These are phyloP conservation scores for Gadopsis marmoratus DNA, from an alignment of 2,797 vertebrate genomes.

Conservation along the genomic window DNA sequence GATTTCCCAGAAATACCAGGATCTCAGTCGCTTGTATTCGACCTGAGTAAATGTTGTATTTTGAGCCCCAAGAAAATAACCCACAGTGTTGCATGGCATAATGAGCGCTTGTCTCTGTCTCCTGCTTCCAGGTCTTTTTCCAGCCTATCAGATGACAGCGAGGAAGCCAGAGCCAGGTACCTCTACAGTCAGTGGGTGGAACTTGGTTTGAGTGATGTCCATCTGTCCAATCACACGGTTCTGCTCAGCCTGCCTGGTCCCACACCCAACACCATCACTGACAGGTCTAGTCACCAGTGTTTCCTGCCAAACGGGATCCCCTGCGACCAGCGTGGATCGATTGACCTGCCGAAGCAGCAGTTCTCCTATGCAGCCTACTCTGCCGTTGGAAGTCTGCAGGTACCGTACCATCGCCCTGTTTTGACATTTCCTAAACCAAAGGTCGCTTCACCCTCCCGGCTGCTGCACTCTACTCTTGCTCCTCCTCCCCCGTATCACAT, in stretches of 20 bases:
- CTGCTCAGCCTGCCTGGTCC: slow-evolving; percentile 89
- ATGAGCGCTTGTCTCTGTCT: background rate
- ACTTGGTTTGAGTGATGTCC: slow-evolving; percentile 90
- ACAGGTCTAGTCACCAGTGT: slow-evolving; percentile 86
- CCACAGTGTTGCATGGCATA: background rate
- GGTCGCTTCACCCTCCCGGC: slow-evolving; percentile 28
- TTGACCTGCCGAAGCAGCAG: slow-evolving; percentile 59
- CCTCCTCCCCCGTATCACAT: background rate
- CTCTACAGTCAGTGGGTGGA: slow-evolving; percentile 90
- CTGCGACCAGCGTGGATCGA: slow-evolving; percentile 82
- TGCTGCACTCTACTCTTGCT: background rate
- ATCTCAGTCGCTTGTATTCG: background rate
- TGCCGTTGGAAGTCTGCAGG: slow-evolving; percentile 91
- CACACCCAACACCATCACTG: slow-evolving; percentile 88
- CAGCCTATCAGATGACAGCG: slow-evolving; percentile 80
- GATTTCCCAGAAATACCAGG: background rate
- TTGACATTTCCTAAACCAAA: slow-evolving; percentile 35
- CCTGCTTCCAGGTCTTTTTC: slow-evolving; percentile 83
- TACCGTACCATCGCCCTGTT: slow-evolving; percentile 50
- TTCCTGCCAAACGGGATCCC: slow-evolving; percentile 89
- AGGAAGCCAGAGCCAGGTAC: slow-evolving; percentile 82
- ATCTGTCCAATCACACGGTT: slow-evolving; percentile 90
- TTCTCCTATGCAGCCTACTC: slow-evolving; percentile 93
- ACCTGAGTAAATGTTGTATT: background rate
- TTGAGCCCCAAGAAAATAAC: background rate